Evolutionary conservation across 2,797 vertebrate genomes (phyloP).

Genomic region (Gobionotothen gibberifrons): DNA sequence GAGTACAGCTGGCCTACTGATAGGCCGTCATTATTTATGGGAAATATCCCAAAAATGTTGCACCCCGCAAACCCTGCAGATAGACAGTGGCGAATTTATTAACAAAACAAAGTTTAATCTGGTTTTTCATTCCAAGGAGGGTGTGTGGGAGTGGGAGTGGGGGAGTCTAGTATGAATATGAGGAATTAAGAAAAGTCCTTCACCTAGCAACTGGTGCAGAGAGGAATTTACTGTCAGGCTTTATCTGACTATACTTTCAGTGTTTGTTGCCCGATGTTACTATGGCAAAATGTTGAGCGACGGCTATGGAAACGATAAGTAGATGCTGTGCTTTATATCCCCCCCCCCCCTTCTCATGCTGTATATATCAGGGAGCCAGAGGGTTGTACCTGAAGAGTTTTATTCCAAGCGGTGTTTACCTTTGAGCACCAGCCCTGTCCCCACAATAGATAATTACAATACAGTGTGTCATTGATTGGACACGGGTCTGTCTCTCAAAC

Average conservation of each 20-base stretch:
- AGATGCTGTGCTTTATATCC: constrained; percentile 43
- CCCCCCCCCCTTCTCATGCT: neutral
- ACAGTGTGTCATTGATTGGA: constrained; percentile 77
- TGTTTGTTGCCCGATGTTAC: constrained; percentile 63
- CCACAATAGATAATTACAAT: constrained; percentile 73
- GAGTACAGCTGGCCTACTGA: constrained; percentile 76
- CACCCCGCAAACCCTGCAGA: constrained; percentile 62
- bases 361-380: constrained; percentile 14
- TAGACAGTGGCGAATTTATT: constrained; percentile 57
- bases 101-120: constrained; percentile 70
- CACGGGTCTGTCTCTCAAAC: constrained; percentile 37
- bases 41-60: constrained; percentile 77
- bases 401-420: constrained; percentile 65
- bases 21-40: constrained; percentile 78
- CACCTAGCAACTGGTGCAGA: constrained; percentile 79
- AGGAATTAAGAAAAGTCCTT: constrained; percentile 72
- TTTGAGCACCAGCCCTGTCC: constrained; percentile 48
- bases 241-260: constrained; percentile 62
- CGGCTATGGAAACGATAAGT: constrained; percentile 40
- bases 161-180: constrained; percentile 72
- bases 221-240: constrained; percentile 76
- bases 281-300: constrained; percentile 56
- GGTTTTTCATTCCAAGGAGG: constrained; percentile 61
- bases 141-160: constrained; percentile 56
- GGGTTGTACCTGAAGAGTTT: constrained; percentile 37